Base-by-base conservation (phyloP, 2,797 vertebrate genomes). In the Margarornis squamiger region DNA sequence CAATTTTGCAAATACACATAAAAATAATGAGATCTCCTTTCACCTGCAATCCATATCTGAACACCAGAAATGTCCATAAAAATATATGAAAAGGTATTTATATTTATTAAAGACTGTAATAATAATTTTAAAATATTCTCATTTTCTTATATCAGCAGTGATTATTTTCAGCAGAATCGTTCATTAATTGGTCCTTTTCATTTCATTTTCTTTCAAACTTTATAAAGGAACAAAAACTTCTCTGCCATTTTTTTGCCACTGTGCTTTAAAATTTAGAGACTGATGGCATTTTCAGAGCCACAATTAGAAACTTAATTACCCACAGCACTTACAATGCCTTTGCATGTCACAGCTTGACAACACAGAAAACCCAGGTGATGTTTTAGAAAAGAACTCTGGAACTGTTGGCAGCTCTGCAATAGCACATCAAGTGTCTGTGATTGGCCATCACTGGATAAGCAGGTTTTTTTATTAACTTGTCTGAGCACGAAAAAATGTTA, bases 401-500 rank as follows among this genome's bases (percentile, higher is more conserved):
- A 48, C 41, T 68, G 7, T 21, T 90, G 63, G 38, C 51, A 94
- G 49, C 38, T 49, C 32, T 57, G 32, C 65, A 52, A 32, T 30
- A 61, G 29, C 39, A 75, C 67, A 71, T 92, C 72, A 86, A 41
- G 38, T 55, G 17, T 63, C 5, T 85, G 54, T 71, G 14, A 26
- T 4, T 82, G 49, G 63, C 57, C n/a, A 87, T 80, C 43, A 61
- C 2, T 77, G 86, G 26, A 38, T 58, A 66, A 80, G 51, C 12
- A 78, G 41, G 41, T 84, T 95, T 91, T 57, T 65, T 90, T 88
- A 82, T 92, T 89, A 81, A 90, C 79, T 72, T 89, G 43, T 82
- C 76, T 72, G 45, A 88, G 13, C 70, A 57, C 39, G 77, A 93
- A 82, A 78, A 61, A 39, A 1, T 85, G 36, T 66, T 93, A 55